A percentile compares a stretch with the other conserved stretches of the same genome.
Conservation (phyloP, 1,140 invertebrate species). For the Lordiphosa stackelbergi region DNA sequence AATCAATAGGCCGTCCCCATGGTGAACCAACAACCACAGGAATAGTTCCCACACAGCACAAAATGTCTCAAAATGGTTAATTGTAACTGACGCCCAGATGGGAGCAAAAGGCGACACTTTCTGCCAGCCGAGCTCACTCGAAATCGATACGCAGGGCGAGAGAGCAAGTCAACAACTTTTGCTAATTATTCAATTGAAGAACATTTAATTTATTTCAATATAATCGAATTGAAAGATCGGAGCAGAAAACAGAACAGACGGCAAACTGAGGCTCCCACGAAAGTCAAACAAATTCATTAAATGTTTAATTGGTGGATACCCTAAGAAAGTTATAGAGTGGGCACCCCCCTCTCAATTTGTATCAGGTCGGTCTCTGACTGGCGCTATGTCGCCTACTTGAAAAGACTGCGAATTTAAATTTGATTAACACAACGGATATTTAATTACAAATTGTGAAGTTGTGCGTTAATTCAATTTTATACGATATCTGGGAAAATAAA, state of each 20-base stretch:
- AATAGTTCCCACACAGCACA: slow-evolving; percentile 47
- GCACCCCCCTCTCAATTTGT: neutral
- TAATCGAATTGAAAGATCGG: slow-evolving; percentile 73
- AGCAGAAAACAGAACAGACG: slow-evolving; percentile 24
- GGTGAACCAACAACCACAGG: neutral
- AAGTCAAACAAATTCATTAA: slow-evolving; percentile 74
- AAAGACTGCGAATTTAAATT: slow-evolving; percentile 63
- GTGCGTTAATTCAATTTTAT: too few relatives aligned
- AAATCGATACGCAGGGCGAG: slow-evolving; percentile 31
- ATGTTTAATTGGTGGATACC: slow-evolving; percentile 55
- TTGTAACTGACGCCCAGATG: slow-evolving; percentile 61
- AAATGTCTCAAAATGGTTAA: slow-evolving; percentile 34
- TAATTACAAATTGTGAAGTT: too few relatives aligned
- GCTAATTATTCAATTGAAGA: slow-evolving; percentile 75
- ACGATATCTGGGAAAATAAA: slow-evolving; percentile 32
- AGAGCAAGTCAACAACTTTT: slow-evolving; percentile 24
- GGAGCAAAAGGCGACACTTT: slow-evolving; percentile 32
- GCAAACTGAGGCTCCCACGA: slow-evolving; percentile 61
- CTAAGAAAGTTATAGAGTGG: neutral
- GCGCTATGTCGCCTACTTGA: slow-evolving; percentile 48
- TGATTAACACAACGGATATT: slow-evolving; percentile 59
- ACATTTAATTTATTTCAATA: slow-evolving; percentile 76
- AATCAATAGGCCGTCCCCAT: slow-evolving; percentile 34
- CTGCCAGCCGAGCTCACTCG: slow-evolving; percentile 23
- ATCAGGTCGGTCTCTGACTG: slow-evolving; percentile 14